Conservation (phyloP, 2,797 vertebrate species). For the Coendou prehensilis region DNA sequence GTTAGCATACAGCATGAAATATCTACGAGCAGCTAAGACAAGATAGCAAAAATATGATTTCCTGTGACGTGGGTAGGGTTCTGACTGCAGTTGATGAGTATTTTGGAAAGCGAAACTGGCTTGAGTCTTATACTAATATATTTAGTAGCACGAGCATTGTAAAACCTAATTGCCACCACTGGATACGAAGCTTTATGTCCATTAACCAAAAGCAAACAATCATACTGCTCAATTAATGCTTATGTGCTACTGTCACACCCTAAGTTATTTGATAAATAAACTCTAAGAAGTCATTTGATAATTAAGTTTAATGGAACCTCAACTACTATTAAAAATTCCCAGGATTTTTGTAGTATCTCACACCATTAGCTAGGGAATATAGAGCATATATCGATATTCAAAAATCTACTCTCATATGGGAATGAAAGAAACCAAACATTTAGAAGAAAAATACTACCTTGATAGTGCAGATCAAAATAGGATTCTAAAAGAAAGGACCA, state of each 20-base stretch:
- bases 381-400: neutral
- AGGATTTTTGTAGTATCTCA: neutral
- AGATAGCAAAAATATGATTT: slow-evolving; percentile 85
- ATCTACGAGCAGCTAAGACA: slow-evolving; percentile 85
- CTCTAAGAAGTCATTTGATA: slow-evolving; percentile 81
- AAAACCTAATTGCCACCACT: slow-evolving; percentile 86
- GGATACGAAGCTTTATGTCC: slow-evolving; percentile 85
- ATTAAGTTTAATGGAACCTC: slow-evolving; percentile 79
- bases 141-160: slow-evolving; percentile 85
- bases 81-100: slow-evolving; percentile 80
- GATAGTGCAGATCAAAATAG: slow-evolving; percentile 56
- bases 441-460: slow-evolving; percentile 7
- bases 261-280: slow-evolving; percentile 84
- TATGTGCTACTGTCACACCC: slow-evolving; percentile 85
- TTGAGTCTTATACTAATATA: slow-evolving; percentile 81
- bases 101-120: slow-evolving; percentile 80
- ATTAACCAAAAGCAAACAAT: slow-evolving; percentile 87
- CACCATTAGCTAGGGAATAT: neutral
- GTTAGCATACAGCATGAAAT: slow-evolving; percentile 86
- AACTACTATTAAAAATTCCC: slow-evolving; percentile 69
- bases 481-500: slow-evolving; percentile 63
- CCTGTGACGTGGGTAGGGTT: slow-evolving; percentile 72
- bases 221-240: slow-evolving; percentile 87
- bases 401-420: neutral
- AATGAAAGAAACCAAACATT: slow-evolving; percentile 54